Evolutionary conservation across 2,797 vertebrate species (phyloP), one percentile per base, ranked within the genome.

Genomic region (Pseudochromis fuscus): DNA sequence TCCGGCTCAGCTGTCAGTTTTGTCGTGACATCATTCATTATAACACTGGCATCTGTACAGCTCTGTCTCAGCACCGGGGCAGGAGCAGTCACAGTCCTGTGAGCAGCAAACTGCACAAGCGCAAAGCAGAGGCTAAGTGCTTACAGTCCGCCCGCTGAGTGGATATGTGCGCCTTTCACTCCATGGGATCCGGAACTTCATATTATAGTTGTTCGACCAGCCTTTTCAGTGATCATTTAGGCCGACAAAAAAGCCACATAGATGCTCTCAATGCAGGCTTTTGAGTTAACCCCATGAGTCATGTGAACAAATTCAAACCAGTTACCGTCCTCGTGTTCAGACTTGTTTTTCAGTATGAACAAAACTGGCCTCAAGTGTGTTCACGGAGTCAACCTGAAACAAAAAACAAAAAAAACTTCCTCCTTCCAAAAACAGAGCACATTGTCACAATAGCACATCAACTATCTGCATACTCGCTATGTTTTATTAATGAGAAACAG

Each of bases 11-110:
- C 81, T 79, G 84, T 85, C 79, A 75, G 61, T 77, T 82, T 71
- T 80, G 78, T 85, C 25, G 33, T 87, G 87, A 90, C 86, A 89
- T 84, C 73, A 85, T 83, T 86, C 66, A 83, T 85, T 82, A 85
- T 25, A 76, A 72, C 57, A 48, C 46, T 84, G 82, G 80, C 73
- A 18, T 72, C 83, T 50, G 76, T 71, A 30, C 67, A 67, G 56
- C 67, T 84, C 76, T 35, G 68, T 61, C 78, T 68, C 60, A 65
- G 78, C 65, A 8, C 21, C 33, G 49, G 31, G 38, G 44, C 51
- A n/a, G 50, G 42, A 68, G 38, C 61, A 44, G 62, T 76, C 59
- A 28, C 53, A 72, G 67, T 33, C 65, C 71, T 38, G 67, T 9
- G 57, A 74, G 62, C 45, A 42, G 19, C 45, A 62, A 61, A 70